phyloP scores from a whole-genome alignment of 2,888 invertebrate species.

The Oligia latruncula region DNA sequence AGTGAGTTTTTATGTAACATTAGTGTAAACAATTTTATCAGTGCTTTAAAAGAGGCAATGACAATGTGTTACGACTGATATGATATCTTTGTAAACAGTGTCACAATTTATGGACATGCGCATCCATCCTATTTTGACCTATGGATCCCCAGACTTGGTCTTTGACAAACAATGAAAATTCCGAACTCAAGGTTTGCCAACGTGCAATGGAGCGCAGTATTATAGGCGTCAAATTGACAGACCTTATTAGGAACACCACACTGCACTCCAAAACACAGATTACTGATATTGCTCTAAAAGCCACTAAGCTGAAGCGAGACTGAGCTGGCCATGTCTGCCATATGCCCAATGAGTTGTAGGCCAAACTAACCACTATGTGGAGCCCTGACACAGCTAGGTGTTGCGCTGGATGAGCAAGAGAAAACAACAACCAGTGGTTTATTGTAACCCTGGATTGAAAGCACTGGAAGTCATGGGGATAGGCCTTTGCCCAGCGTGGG shows the following conservation, averaged over 20 bases:
- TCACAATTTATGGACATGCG: background rate
- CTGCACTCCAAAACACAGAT: background rate
- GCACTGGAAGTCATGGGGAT: background rate
- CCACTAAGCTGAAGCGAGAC: background rate
- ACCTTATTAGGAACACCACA: background rate
- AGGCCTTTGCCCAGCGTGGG: background rate
- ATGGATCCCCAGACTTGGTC: background rate
- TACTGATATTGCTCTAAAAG: background rate
- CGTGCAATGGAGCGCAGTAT: background rate
- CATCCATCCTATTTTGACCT: background rate
- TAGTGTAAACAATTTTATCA: too few species aligned
- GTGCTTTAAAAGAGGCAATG: too few species aligned
- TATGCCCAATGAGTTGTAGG: background rate
- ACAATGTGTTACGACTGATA: background rate
- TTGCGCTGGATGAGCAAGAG: background rate
- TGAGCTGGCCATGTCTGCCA: background rate
- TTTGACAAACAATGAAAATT: too few species aligned
- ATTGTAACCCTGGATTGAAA: background rate
- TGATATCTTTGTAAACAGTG: slow-evolving; percentile 5
- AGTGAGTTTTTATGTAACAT: too few species aligned
- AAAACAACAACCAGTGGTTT: background rate
- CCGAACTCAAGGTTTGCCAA: background rate
- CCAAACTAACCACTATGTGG: background rate
- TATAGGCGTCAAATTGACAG: background rate
- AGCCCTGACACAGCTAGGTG: background rate